Evolutionary conservation across 2,797 vertebrate genomes (phyloP).

Genomic region (Nasua narica): DNA sequence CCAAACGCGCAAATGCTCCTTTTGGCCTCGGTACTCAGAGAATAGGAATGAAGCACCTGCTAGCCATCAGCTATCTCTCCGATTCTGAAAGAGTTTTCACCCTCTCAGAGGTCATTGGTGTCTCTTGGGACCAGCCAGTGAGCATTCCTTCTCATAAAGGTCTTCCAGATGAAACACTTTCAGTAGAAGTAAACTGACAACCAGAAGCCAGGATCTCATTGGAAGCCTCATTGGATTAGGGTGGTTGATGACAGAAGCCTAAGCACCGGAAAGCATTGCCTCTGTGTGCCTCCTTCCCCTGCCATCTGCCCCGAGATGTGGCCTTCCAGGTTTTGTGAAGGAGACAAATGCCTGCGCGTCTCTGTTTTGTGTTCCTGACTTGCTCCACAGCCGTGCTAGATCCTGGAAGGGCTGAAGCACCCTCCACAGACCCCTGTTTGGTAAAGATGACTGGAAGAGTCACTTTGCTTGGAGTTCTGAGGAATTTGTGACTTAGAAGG

Average conservation of each 20-base stretch:
- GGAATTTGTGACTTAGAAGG: background rate
- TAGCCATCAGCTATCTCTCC: background rate
- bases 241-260: too few relatives aligned
- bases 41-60: background rate
- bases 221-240: background rate
- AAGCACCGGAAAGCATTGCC: background rate
- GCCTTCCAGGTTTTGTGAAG: background rate
- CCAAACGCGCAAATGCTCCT: background rate
- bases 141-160: background rate
- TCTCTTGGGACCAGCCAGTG: background rate
- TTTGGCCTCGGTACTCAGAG: background rate
- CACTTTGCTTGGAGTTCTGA: background rate
- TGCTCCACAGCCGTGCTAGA: background rate
- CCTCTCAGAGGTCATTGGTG: background rate
- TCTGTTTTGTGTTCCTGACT: background rate
- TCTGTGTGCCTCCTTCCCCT: too few relatives aligned
- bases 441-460: background rate
- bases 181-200: background rate
- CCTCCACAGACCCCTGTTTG: background rate
- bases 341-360: background rate
- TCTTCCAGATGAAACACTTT: background rate
- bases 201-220: background rate
- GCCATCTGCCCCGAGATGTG: background rate
- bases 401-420: background rate
- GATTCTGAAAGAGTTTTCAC: background rate